Evolutionary conservation across 1,140 invertebrate species (phyloP).

Genomic region (Ceratina calcarata): DNA sequence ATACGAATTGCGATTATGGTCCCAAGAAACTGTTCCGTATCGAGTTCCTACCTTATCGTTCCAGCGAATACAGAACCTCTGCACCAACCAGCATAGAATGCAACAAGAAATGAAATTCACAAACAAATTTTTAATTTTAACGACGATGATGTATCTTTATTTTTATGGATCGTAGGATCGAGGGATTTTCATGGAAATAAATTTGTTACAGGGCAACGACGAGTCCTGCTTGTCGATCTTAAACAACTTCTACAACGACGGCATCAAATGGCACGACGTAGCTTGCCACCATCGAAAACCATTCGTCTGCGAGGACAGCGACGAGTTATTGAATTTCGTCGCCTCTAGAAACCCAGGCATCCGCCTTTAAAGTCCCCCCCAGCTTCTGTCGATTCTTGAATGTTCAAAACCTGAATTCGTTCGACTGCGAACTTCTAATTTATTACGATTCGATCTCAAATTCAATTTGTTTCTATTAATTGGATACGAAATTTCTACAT

Average conservation of each 20-base stretch:
- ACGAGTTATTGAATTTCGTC: constrained; percentile 94
- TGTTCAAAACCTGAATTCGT: constrained; percentile 8
- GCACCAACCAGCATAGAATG: too few species aligned
- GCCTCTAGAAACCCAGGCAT: constrained; percentile 91
- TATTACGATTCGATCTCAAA: neutral
- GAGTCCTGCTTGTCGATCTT: constrained; percentile 94
- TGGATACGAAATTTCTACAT: neutral
- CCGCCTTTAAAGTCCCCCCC: constrained; percentile 85
- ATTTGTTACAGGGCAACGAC: constrained; percentile 87
- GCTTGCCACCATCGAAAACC: constrained; percentile 95
- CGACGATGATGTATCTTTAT: too few species aligned
- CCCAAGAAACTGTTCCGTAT: too few species aligned
- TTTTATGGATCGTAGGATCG: neutral
- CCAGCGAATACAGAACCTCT: too few species aligned
- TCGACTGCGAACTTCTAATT: neutral
- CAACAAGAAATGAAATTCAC: too few species aligned
- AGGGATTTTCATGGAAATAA: neutral
- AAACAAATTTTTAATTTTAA: too few species aligned
- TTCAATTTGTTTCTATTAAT: neutral
- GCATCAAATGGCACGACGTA: constrained; percentile 95
- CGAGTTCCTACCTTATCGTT: too few species aligned
- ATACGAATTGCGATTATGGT: too few species aligned
- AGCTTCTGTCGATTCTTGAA: constrained; percentile 17
- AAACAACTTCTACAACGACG: constrained; percentile 96
- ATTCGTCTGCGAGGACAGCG: constrained; percentile 95